These are phyloP conservation scores for Eilema griseolum DNA, from an alignment of 2,888 invertebrate species.

Conservation along the genomic window DNA sequence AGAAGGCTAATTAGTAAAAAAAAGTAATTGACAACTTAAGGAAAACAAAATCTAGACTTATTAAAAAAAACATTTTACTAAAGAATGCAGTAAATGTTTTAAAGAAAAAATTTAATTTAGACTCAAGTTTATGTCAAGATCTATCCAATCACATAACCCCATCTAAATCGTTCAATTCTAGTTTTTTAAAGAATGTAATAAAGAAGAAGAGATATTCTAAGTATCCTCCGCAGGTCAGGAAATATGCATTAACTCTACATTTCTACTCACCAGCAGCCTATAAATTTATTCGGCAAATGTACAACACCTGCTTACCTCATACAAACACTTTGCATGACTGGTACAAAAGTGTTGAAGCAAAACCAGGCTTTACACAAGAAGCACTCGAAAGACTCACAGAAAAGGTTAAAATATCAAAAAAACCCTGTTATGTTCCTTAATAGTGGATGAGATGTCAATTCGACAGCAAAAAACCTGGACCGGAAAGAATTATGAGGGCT, in stretches of 20 bases:
- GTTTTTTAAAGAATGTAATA: slow-evolving; percentile 2
- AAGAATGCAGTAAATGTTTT: neutral
- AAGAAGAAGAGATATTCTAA: neutral
- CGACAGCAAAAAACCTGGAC: slow-evolving; percentile 39
- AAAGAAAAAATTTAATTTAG: slow-evolving; percentile 1
- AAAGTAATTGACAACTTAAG: neutral
- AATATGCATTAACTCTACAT: neutral
- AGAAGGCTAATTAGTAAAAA: neutral
- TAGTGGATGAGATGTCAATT: slow-evolving; percentile 49
- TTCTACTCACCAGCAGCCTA: slow-evolving; percentile 18
- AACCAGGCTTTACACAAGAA: slow-evolving; percentile 32
- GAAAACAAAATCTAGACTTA: neutral
- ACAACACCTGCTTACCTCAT: slow-evolving; percentile 43
- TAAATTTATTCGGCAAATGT: slow-evolving; percentile 39
- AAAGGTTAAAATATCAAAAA: slow-evolving; percentile 30
- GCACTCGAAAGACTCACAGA: neutral
- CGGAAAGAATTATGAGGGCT: slow-evolving; percentile 15
- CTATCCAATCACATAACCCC: neutral
- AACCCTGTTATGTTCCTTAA: slow-evolving; percentile 32
- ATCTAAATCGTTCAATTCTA: neutral
- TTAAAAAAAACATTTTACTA: neutral
- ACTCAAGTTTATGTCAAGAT: slow-evolving; percentile 3
- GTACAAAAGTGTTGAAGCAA: slow-evolving; percentile 38
- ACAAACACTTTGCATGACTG: slow-evolving; percentile 43
- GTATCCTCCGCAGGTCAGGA: neutral